Conservation (phyloP, 1,140 invertebrate genomes). For the Parapsyche elsis region DNA sequence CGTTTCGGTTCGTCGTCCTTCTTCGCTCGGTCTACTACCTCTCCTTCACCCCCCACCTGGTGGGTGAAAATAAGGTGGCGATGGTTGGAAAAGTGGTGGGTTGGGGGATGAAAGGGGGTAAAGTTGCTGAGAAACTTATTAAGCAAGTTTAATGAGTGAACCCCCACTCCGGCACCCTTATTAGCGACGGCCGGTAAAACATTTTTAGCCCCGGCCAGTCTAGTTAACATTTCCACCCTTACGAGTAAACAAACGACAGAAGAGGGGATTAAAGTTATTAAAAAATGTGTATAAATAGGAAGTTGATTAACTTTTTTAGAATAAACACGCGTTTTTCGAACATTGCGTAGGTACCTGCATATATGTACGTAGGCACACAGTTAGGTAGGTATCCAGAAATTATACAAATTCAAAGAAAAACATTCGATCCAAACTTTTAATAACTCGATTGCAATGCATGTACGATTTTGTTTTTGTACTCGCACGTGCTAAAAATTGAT, state of each 20-base stretch:
- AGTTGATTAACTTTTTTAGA: too few relatives aligned
- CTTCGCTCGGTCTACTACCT: background rate
- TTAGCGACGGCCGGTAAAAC: constrained; percentile 47
- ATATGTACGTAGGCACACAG: too few relatives aligned
- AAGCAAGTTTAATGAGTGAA: constrained; percentile 54
- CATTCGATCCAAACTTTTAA: too few relatives aligned
- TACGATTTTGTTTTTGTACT: too few relatives aligned
- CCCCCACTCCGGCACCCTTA: constrained; percentile 30
- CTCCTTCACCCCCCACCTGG: background rate
- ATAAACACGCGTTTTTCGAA: too few relatives aligned
- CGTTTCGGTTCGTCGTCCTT: background rate
- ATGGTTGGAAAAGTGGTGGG: background rate
- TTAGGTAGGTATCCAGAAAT: too few relatives aligned
- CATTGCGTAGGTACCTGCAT: too few relatives aligned
- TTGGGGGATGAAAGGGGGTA: background rate
- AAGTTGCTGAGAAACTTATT: constrained; percentile 51
- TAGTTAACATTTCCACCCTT: constrained; percentile 20
- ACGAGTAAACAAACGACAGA: background rate
- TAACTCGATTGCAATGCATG: too few relatives aligned
- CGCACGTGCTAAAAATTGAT: too few relatives aligned
- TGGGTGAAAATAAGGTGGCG: background rate
- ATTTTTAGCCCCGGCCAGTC: constrained; percentile 29
- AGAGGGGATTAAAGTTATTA: too few relatives aligned
- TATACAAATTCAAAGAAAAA: too few relatives aligned
- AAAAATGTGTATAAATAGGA: too few relatives aligned